phyloP scores from a whole-genome alignment of 1,140 invertebrate genomes.

The Hyles vespertilio region DNA sequence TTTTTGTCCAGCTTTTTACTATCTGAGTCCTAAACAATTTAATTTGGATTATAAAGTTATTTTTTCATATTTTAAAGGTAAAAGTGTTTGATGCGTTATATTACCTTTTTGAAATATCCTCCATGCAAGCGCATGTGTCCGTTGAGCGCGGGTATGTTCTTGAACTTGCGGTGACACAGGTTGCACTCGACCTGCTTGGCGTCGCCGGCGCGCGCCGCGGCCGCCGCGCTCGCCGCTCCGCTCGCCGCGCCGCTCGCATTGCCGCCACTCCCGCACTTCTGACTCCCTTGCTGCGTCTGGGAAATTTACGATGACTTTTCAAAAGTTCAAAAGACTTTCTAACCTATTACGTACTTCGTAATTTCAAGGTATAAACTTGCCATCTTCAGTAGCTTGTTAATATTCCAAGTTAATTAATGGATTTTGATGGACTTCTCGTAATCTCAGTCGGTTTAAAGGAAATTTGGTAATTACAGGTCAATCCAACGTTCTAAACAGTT shows the following conservation, averaged over 20 bases:
- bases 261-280: conserved; percentile 41
- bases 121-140: conserved; percentile 98
- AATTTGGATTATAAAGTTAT: neutral
- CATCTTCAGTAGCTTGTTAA: conserved; percentile 61
- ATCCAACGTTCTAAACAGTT: conserved; percentile 22
- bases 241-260: conserved; percentile 32
- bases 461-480: conserved; percentile 54
- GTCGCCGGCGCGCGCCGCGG: conserved; percentile 31
- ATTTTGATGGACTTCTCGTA: conserved; percentile 56
- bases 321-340: conserved; percentile 60
- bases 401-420: conserved; percentile 69
- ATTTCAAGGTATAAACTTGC: conserved; percentile 64
- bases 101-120: conserved; percentile 96
- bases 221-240: conserved; percentile 19
- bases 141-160: conserved; percentile 97
- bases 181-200: conserved; percentile 93
- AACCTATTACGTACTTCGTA: conserved; percentile 65
- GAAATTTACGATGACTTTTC: conserved; percentile 54
- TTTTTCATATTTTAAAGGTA: conserved; percentile 15
- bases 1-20: conserved; percentile 91
- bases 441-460: conserved; percentile 44
- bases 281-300: conserved; percentile 56
- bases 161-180: conserved; percentile 95
- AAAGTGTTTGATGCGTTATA: neutral
- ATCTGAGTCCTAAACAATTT: conserved; percentile 83